phyloP scores from a whole-genome alignment of 2,113 vertebrate genomes.

The Antigone vipio region DNA sequence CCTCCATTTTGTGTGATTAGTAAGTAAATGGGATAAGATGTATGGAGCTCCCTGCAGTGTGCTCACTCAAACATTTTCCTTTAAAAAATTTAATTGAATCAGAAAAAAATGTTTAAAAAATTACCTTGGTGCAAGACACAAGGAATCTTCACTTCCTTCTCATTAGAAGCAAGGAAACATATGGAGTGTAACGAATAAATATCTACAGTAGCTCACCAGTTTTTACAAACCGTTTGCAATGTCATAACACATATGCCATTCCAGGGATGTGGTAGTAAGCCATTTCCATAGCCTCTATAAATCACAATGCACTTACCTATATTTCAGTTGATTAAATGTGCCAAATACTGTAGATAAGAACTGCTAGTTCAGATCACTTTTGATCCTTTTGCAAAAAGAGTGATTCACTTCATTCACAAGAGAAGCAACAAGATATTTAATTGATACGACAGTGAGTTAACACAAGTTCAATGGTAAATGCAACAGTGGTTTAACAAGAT shows the following conservation, averaged over 20 bases:
- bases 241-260: neutral
- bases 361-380: neutral
- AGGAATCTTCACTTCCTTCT: neutral
- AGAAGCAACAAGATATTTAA: too few relatives aligned
- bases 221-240: neutral
- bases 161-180: neutral
- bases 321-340: neutral
- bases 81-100: neutral
- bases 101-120: neutral
- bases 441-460: too few relatives aligned
- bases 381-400: neutral
- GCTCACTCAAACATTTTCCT: neutral
- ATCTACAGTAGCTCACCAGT: neutral
- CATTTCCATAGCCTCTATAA: neutral
- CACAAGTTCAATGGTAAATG: too few relatives aligned
- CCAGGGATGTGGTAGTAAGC: neutral
- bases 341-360: neutral
- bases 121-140: neutral
- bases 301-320: neutral
- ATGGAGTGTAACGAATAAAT: neutral
- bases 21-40: neutral
- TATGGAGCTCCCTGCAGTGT: neutral
- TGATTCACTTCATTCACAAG: too few relatives aligned
- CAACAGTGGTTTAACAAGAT: too few relatives aligned
- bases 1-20: slow-evolving; percentile 19